These are phyloP conservation scores for Drosophila erecta DNA, from an alignment of 1,140 invertebrate genomes.

Conservation along the genomic window DNA sequence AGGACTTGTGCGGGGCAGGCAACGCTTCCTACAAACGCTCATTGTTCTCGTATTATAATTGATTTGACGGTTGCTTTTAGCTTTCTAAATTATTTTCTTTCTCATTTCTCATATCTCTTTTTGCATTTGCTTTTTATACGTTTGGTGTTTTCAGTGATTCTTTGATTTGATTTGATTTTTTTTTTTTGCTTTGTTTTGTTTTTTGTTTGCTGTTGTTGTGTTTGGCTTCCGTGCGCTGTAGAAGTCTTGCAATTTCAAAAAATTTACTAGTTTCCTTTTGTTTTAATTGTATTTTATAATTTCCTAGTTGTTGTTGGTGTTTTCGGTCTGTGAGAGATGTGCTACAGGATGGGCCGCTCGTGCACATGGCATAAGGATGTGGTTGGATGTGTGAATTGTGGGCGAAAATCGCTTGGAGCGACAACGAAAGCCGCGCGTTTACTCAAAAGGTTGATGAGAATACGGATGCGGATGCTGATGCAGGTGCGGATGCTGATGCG, in stretches of 20 bases:
- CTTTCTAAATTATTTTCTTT: conserved; percentile 23
- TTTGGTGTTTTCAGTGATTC: conserved; percentile 39
- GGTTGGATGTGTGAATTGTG: conserved; percentile 22
- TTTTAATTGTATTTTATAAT: conserved; percentile 76
- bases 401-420: conserved; percentile 34
- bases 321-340: conserved; percentile 52
- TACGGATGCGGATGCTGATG: conserved; percentile 27
- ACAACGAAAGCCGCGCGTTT: conserved; percentile 49
- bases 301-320: conserved; percentile 73
- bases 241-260: conserved; percentile 69
- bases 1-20: conserved; percentile 47
- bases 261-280: conserved; percentile 73
- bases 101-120: conserved; percentile 14
- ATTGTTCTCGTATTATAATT: conserved; percentile 43
- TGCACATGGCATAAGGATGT: conserved; percentile 33
- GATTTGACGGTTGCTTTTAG: conserved; percentile 35
- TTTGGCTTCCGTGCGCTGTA: conserved; percentile 57
- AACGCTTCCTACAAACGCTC: conserved; percentile 47
- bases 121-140: conserved; percentile 29
- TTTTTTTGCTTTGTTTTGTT: conserved; percentile 10
- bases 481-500: conserved; percentile 11
- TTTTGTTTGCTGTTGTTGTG: conserved; percentile 16
- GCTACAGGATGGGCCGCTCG: conserved; percentile 29
- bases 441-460: conserved; percentile 38
- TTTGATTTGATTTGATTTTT: conserved; percentile 4